Evolutionary conservation across 2,888 invertebrate genomes (phyloP).

Genomic region (Abscondita cerata): DNA sequence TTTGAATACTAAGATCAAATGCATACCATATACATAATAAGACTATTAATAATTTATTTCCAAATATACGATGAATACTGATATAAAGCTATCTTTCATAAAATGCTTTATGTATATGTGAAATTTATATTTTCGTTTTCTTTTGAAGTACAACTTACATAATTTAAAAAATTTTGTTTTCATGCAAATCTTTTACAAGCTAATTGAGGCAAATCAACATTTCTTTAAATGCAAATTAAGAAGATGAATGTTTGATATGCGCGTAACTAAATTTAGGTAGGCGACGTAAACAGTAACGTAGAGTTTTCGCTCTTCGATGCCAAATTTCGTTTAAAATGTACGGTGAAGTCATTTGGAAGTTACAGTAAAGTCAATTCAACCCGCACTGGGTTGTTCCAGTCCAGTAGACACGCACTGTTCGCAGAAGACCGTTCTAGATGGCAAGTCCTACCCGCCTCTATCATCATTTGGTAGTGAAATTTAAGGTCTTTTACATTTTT

Average conservation of each 20-base stretch:
- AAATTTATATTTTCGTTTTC: no score
- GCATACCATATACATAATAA: no score
- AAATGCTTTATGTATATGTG: no score
- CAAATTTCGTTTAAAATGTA: conserved; percentile 36
- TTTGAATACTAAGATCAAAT: no score
- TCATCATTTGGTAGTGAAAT: conserved; percentile 46
- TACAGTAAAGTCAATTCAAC: conserved; percentile 45
- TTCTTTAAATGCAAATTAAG: no score
- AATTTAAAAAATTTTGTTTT: no score
- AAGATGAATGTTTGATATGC: conserved; percentile 30
- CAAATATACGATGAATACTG: no score
- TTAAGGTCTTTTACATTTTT: conserved; percentile 39
- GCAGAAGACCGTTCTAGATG: conserved; percentile 35
- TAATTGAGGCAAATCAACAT: no score
- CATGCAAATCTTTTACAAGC: no score
- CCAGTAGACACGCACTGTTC: conserved; percentile 41
- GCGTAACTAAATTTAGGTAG: conserved; percentile 37
- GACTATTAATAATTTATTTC: no score
- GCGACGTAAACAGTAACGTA: conserved; percentile 40
- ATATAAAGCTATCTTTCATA: no score
- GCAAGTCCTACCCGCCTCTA: conserved; percentile 36
- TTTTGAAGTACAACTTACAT: no score
- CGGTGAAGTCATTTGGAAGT: conserved; percentile 47
- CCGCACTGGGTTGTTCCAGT: conserved; percentile 43
- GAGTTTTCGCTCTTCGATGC: conserved; percentile 42